Conservation (phyloP, 2,113 vertebrate species). For the Equus quagga region DNA sequence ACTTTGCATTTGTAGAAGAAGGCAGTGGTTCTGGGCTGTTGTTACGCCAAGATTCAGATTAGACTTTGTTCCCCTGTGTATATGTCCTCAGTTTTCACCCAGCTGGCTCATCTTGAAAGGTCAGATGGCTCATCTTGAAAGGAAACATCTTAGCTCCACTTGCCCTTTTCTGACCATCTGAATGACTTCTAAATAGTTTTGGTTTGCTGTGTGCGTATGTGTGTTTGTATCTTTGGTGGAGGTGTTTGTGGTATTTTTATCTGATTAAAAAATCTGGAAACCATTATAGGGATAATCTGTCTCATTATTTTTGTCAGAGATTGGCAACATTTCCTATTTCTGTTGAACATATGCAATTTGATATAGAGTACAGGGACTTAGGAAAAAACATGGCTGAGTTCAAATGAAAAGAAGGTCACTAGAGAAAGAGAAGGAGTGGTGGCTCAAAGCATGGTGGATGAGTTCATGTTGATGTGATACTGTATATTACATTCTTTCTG, state of each 20-base stretch:
- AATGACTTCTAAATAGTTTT: slow-evolving; percentile 55
- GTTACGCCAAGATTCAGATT: slow-evolving; percentile 47
- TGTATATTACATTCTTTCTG: slow-evolving; percentile 45
- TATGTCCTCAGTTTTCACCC: slow-evolving; percentile 26
- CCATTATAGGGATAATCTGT: not conserved
- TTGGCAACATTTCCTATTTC: not conserved
- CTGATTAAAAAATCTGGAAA: slow-evolving; percentile 46
- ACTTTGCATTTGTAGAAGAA: slow-evolving; percentile 49
- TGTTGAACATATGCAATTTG: slow-evolving; percentile 5
- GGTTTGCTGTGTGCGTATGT: slow-evolving; percentile 1
- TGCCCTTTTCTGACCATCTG: slow-evolving; percentile 48
- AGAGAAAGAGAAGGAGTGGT: slow-evolving; percentile 12
- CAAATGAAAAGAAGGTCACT: slow-evolving; percentile 60
- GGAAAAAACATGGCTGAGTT: not conserved
- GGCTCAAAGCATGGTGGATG: slow-evolving; percentile 23
- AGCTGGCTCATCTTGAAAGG: slow-evolving; percentile 50
- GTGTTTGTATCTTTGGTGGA: not conserved
- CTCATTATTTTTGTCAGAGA: slow-evolving; percentile 38
- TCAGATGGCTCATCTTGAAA: slow-evolving; percentile 57
- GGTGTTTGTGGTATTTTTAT: slow-evolving; percentile 54
- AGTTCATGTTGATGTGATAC: slow-evolving; percentile 43
- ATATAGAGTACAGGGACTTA: not conserved
- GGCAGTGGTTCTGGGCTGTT: slow-evolving; percentile 32
- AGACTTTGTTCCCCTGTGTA: not conserved
- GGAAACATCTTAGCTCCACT: slow-evolving; percentile 57